These are phyloP conservation scores for Lasiommata megera DNA, from an alignment of 2,888 invertebrate species.

Conservation along the genomic window DNA sequence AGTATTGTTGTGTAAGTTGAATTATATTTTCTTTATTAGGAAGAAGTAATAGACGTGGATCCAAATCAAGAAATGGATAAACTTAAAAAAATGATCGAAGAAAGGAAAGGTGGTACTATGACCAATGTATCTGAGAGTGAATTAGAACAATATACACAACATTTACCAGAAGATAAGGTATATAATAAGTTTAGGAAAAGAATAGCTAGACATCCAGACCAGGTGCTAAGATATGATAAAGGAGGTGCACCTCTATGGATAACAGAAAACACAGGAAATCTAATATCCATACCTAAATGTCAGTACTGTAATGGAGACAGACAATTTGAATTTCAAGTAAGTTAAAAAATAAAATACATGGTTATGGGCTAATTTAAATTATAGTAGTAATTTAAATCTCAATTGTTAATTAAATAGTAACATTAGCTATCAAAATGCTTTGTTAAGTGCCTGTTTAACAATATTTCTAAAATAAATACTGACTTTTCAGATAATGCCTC, in stretches of 20 bases:
- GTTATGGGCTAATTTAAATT: no score
- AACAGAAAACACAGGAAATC: slow-evolving; percentile 75
- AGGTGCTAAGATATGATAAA: slow-evolving; percentile 90
- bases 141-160: slow-evolving; percentile 84
- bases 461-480: no score
- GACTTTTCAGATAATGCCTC: slow-evolving; percentile 88
- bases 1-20: no score
- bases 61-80: slow-evolving; percentile 73
- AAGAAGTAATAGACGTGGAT: slow-evolving; percentile 64
- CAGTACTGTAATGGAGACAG: slow-evolving; percentile 87
- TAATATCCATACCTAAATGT: slow-evolving; percentile 85
- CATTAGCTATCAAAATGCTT: no score
- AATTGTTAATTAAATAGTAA: no score
- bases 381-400: no score
- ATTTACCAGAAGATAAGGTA: slow-evolving; percentile 85
- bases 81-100: slow-evolving; percentile 69
- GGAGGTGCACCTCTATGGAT: slow-evolving; percentile 93
- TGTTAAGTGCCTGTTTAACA: no score
- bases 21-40: slow-evolving; percentile 43
- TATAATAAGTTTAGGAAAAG: slow-evolving; percentile 90
- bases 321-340: slow-evolving; percentile 94
- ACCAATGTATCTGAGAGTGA: slow-evolving; percentile 84
- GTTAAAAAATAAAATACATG: no score
- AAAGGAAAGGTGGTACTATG: slow-evolving; percentile 84
- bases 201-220: slow-evolving; percentile 87